Conservation (phyloP, 2,113 vertebrate genomes). For the Ceratotherium simum region DNA sequence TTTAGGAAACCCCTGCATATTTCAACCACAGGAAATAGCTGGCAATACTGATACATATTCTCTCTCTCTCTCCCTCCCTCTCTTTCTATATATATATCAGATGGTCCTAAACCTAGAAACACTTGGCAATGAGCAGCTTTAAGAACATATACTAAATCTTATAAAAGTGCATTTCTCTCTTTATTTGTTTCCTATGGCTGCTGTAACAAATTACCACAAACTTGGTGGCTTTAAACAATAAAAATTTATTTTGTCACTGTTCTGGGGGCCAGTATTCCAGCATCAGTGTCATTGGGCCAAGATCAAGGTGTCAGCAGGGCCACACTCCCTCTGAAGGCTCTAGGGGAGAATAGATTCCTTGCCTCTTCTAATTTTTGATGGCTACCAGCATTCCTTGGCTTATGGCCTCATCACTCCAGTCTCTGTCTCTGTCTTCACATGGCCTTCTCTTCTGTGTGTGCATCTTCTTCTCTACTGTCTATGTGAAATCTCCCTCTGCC, state of each 20-base stretch:
- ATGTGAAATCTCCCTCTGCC: background rate
- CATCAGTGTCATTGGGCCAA: background rate
- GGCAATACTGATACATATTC: background rate
- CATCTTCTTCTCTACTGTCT: background rate
- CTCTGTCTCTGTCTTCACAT: background rate
- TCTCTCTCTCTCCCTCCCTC: too few relatives aligned
- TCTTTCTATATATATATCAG: background rate
- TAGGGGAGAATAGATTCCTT: background rate
- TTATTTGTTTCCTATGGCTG: background rate
- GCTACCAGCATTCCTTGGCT: background rate
- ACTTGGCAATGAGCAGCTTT: background rate
- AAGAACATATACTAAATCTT: background rate
- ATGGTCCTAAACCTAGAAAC: background rate
- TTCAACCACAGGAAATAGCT: background rate
- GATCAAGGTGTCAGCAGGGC: background rate
- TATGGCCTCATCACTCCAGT: background rate
- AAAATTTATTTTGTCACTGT: background rate
- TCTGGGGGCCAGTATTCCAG: background rate
- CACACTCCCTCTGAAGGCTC: background rate
- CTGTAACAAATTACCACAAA: background rate
- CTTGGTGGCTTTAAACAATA: background rate
- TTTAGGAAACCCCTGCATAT: background rate
- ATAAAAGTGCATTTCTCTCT: background rate
- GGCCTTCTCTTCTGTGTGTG: background rate
- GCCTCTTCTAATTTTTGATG: background rate